A percentile compares a stretch with the other conserved stretches of the same genome.
Evolutionary conservation across 2,888 invertebrate species (phyloP).

Genomic region (Dendrolimus pini): DNA sequence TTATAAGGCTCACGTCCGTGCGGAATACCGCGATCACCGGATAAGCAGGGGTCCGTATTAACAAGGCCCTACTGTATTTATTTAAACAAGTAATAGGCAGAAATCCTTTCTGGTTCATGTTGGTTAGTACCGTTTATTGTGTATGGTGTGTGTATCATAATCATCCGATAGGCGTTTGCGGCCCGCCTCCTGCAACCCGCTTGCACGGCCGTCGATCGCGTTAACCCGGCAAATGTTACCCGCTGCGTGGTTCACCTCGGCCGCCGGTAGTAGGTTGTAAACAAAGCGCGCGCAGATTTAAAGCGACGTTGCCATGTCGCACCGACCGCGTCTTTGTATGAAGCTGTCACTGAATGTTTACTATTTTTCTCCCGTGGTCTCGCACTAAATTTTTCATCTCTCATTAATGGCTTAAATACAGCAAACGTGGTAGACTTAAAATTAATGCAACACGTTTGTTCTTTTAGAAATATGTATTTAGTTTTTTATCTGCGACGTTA

Average conservation of each 20-base stretch:
- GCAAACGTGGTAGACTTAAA: background rate
- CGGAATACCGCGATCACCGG: too few species aligned
- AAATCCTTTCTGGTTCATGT: slow-evolving; percentile 1
- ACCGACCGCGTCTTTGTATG: slow-evolving; percentile 24
- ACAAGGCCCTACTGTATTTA: too few species aligned
- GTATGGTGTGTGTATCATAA: background rate
- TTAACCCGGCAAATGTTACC: slow-evolving; percentile 22
- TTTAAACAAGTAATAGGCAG: too few species aligned
- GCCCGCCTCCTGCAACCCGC: background rate
- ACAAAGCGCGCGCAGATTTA: slow-evolving; percentile 54
- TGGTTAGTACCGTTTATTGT: slow-evolving; percentile 8
- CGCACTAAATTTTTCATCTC: slow-evolving; percentile 1
- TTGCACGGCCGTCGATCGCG: background rate
- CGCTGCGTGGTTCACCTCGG: slow-evolving; percentile 42
- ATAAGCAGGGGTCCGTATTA: too few species aligned
- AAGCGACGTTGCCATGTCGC: slow-evolving; percentile 53
- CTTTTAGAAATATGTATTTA: too few species aligned
- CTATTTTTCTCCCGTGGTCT: slow-evolving; percentile 19
- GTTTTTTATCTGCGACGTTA: too few species aligned
- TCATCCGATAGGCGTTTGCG: background rate
- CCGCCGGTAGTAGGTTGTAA: slow-evolving; percentile 41
- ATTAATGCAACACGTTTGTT: background rate
- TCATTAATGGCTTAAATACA: background rate
- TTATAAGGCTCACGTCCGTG: too few species aligned
- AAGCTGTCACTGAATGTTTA: slow-evolving; percentile 37